Evolutionary conservation across 2,888 invertebrate genomes (phyloP).

Genomic region (Drosophila neotestacea): DNA sequence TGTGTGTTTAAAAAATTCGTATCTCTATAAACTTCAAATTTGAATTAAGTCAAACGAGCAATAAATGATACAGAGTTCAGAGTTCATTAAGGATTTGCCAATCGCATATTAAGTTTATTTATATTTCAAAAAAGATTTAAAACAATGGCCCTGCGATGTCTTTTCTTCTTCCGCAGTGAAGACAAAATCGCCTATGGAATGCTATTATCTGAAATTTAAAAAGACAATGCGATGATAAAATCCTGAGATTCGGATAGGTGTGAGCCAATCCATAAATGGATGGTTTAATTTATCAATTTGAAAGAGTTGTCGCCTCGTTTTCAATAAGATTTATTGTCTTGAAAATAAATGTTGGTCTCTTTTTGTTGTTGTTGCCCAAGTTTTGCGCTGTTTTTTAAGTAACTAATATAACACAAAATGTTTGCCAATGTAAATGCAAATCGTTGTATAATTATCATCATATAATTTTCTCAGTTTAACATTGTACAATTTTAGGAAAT

Average conservation of each 20-base stretch:
- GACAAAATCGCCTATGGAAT: background rate
- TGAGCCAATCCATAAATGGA: slow-evolving; percentile 8
- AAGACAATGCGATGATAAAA: slow-evolving; percentile 12
- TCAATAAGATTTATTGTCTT: slow-evolving; percentile 21
- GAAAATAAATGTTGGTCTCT: slow-evolving; percentile 1
- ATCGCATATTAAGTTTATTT: background rate
- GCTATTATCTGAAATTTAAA: background rate
- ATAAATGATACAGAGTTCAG: background rate
- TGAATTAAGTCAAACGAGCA: background rate
- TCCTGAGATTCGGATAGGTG: slow-evolving; percentile 2
- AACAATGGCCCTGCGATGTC: background rate
- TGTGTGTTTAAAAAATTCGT: too few relatives aligned
- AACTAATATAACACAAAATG: slow-evolving; percentile 28
- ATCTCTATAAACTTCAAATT: background rate
- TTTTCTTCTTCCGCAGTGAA: slow-evolving; percentile 3
- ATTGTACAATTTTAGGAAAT: background rate
- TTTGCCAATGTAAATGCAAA: slow-evolving; percentile 25
- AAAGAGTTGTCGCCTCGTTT: slow-evolving; percentile 6
- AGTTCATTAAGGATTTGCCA: background rate
- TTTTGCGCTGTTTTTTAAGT: background rate
- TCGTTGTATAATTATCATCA: slow-evolving; percentile 29
- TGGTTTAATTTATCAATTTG: background rate
- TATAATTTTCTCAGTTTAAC: slow-evolving; percentile 8
- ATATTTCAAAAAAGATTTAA: background rate
- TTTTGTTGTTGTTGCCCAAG: slow-evolving; percentile 6